These are phyloP conservation scores for Holothuria scabra DNA, from an alignment of 53 echinoderm and acorn worm genomes.

Conservation along the genomic window DNA sequence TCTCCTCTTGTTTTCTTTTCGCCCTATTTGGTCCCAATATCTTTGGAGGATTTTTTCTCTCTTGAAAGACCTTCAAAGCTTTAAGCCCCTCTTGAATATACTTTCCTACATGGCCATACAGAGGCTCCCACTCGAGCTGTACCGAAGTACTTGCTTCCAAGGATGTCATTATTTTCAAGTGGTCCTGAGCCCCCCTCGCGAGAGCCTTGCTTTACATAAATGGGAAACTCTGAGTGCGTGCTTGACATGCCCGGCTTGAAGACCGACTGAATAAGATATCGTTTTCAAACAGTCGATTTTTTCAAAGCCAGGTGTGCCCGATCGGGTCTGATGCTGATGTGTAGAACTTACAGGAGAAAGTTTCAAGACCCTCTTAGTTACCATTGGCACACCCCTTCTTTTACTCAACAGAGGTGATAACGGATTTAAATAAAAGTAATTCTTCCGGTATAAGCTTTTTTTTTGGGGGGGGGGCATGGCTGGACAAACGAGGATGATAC, in stretches of 20 bases:
- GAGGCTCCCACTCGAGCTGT: background rate
- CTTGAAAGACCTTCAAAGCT: slow-evolving; percentile 22
- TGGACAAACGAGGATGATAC: too few relatives aligned
- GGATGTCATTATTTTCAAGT: slow-evolving; percentile 4
- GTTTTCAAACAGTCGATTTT: slow-evolving; percentile 11
- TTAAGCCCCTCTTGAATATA: slow-evolving; percentile 18
- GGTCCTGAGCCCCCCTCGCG: slow-evolving; percentile 4
- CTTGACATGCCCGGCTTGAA: background rate
- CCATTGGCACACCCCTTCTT: too few relatives aligned
- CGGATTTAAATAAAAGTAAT: too few relatives aligned
- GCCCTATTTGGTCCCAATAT: background rate
- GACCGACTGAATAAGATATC: background rate
- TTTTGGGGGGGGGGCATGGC: too few relatives aligned
- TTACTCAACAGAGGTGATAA: too few relatives aligned
- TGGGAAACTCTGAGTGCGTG: too few relatives aligned
- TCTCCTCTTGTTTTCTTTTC: slow-evolving; percentile 24
- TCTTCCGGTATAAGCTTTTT: too few relatives aligned
- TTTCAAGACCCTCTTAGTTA: too few relatives aligned
- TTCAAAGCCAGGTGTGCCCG: slow-evolving; percentile 14
- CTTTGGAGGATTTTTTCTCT: background rate
- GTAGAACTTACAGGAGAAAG: too few relatives aligned
- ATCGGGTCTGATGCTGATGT: background rate
- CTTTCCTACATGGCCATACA: too few relatives aligned
- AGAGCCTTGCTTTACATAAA: slow-evolving; percentile 5
- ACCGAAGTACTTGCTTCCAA: background rate